A percentile compares a stretch with the other conserved stretches of the same genome.
Evolutionary conservation across 2,113 vertebrate species (phyloP).

Genomic region (Gavialis gangeticus): DNA sequence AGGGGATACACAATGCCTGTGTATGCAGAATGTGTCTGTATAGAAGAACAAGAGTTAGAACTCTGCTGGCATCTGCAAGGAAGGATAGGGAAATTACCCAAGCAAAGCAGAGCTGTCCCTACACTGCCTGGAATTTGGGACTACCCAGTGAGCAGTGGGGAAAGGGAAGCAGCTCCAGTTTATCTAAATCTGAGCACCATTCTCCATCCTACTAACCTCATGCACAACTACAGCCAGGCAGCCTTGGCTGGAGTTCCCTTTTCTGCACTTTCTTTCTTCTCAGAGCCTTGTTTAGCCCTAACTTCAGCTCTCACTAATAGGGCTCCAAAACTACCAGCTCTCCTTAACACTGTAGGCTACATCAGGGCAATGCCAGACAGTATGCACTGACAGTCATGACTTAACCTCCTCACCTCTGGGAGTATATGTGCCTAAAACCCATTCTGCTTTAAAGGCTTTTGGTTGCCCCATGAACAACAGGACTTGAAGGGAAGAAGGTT

Average conservation of each 20-base stretch:
- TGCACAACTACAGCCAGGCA: not conserved
- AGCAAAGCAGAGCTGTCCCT: not conserved
- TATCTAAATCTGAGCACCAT: not conserved
- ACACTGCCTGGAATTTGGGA: not conserved
- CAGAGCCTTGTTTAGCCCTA: not conserved
- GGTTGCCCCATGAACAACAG: not conserved
- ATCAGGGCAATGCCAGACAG: not conserved
- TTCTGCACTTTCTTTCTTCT: not conserved
- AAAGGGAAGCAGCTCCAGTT: not conserved
- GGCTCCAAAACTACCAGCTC: not conserved
- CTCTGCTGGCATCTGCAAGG: not conserved
- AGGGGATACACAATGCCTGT: fast-evolving
- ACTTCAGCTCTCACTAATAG: not conserved
- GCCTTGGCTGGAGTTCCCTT: not conserved
- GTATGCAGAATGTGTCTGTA: not conserved
- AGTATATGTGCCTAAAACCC: not conserved
- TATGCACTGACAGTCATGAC: not conserved
- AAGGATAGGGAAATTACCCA: not conserved
- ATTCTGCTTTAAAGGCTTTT: not conserved
- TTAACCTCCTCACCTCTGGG: not conserved
- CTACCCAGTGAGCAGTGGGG: not conserved
- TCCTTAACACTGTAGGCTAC: not conserved
- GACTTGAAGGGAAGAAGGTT: not conserved
- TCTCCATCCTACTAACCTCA: not conserved
- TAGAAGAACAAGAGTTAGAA: not conserved